phyloP scores from a whole-genome alignment of 2,888 invertebrate genomes.

The Pelosia muscerda region DNA sequence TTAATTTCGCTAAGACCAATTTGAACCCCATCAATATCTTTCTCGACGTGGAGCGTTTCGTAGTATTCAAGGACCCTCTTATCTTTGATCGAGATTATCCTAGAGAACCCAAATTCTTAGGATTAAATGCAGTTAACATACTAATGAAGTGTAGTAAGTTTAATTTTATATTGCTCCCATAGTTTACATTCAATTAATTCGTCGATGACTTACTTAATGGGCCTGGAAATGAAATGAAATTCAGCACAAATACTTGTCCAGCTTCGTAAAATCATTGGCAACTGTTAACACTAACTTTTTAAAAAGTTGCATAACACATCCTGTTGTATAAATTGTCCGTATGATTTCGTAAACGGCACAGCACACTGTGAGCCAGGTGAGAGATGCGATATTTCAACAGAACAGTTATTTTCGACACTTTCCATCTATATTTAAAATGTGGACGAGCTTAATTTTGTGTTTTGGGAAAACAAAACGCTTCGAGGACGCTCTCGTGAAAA shows the following conservation, averaged over 20 bases:
- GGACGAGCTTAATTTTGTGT: conserved; percentile 70
- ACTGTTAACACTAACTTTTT: conserved; percentile 30
- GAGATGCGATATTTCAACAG: conserved; percentile 72
- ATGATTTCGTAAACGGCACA: conserved; percentile 56
- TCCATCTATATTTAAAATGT: conserved; percentile 74
- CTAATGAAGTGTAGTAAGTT: background rate
- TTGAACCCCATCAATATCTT: background rate
- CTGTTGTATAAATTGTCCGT: conserved; percentile 41
- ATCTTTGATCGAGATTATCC: background rate
- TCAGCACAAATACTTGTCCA: background rate
- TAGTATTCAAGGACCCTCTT: background rate
- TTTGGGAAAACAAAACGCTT: conserved; percentile 80
- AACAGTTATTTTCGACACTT: conserved; percentile 70
- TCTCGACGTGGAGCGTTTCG: background rate
- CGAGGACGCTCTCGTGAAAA: conserved; percentile 76
- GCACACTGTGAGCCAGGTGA: conserved; percentile 70
- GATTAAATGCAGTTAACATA: background rate
- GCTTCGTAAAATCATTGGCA: conserved; percentile 11
- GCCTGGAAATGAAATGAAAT: background rate
- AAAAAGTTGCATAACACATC: conserved; percentile 43
- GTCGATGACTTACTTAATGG: background rate
- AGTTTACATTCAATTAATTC: background rate
- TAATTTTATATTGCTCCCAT: background rate
- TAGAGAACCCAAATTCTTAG: background rate
- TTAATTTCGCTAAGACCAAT: background rate